Base-by-base conservation (phyloP, 2,113 vertebrate genomes). In the Sebastes fasciatus region DNA sequence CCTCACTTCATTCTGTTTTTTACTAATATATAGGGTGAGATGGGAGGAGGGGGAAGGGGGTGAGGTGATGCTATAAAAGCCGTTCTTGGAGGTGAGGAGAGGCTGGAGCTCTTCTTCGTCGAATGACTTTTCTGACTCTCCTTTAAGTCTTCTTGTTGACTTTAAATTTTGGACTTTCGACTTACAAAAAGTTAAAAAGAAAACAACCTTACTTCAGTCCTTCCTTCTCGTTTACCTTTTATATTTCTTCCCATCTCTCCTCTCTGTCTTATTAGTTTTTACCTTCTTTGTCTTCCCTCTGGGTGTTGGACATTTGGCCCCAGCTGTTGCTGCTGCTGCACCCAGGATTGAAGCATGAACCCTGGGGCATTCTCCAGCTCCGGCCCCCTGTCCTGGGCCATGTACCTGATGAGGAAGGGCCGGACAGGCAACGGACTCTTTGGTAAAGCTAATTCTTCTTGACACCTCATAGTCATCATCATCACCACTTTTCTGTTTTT, bases 391-490 rank as follows among this genome's bases (percentile, higher is more conserved):
- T 95, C 95, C 55, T 96, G 95, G 96, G 94, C 96, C 80, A 85
- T 95, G 95, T 96, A 96, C 90, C 91, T 96, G 91, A 95, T 95
- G 95, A 95, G 92, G 89, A 95, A 95, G 89, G 93, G 86, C 79
- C 93, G 93, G 78, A 79, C 91, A 23, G 81, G 88, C 82, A 62
- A 85, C 60, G 87, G 86, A 55, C 83, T 94, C 60, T 96, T 95
- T 49, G 94, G 94, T 94, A 94, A 93, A 85, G 46, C 40, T 52
- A 0, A n/a, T 26, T 76, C 72, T 85, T 67, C 23, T 81, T 62
- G 1, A 45, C 51, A 61, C 52, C n/a, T 62, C 21, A 26, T n/a
- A 48, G 14, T 71, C 54, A 13, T 71, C 17, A 8, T 2, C 58
- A 49, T 70, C 77, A 71, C 48, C 40, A 0, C 8, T 40, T 17